Conservation (phyloP, 2,888 invertebrate genomes). For the Drosophila lutescens region DNA sequence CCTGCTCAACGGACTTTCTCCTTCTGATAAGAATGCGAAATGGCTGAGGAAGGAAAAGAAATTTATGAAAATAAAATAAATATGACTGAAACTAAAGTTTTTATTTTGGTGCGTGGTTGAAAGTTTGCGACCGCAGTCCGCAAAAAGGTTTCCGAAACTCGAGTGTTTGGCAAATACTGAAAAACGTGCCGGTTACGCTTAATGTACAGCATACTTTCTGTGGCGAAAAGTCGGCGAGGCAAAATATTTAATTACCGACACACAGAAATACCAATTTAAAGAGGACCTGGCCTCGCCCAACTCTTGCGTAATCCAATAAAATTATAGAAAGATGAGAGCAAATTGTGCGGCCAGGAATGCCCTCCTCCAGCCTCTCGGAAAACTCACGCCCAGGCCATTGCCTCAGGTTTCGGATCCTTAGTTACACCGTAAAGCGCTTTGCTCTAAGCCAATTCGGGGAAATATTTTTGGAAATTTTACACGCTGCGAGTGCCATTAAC, state of each 20-base stretch:
- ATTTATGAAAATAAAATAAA: slow-evolving; percentile 68
- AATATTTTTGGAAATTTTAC: slow-evolving; percentile 59
- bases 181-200: slow-evolving; percentile 44
- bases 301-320: slow-evolving; percentile 48
- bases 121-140: slow-evolving; percentile 47
- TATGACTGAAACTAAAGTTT: slow-evolving; percentile 61
- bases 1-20: slow-evolving; percentile 5
- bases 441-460: slow-evolving; percentile 50
- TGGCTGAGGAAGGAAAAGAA: slow-evolving; percentile 59
- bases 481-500: slow-evolving; percentile 52
- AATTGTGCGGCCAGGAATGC: slow-evolving; percentile 36
- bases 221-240: slow-evolving; percentile 6
- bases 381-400: slow-evolving; percentile 17
- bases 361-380: background rate
- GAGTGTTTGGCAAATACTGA: slow-evolving; percentile 62
- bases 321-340: slow-evolving; percentile 48
- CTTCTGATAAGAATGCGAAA: slow-evolving; percentile 69
- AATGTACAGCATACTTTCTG: slow-evolving; percentile 41
- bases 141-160: slow-evolving; percentile 37
- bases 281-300: background rate
- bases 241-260: slow-evolving; percentile 53
- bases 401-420: slow-evolving; percentile 5
- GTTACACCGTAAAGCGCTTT: slow-evolving; percentile 6
- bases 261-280: slow-evolving; percentile 44
- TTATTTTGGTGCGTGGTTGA: slow-evolving; percentile 46